Percentiles rank a stretch among this genome's conserved stretches.
phyloP scores from a whole-genome alignment of 2,113 vertebrate species.

The Cyprinodon brontotheroides region DNA sequence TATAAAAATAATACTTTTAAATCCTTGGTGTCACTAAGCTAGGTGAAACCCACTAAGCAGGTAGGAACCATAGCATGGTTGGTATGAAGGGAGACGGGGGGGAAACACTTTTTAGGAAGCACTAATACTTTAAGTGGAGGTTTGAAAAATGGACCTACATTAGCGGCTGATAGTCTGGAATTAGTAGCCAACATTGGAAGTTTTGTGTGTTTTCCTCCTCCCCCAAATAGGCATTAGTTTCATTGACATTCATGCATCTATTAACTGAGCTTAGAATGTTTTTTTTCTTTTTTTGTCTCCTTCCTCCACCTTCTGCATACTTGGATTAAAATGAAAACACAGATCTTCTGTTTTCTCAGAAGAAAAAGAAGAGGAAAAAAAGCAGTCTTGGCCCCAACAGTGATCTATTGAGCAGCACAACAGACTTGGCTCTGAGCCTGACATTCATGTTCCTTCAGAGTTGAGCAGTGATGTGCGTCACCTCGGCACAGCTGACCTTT shows the following conservation, averaged over 20 bases:
- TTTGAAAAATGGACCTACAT: no score
- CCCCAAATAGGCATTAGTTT: not conserved
- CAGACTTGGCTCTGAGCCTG: slow-evolving; percentile 56
- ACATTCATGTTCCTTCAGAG: slow-evolving; percentile 68
- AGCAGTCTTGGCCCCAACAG: slow-evolving; percentile 68
- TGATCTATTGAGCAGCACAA: slow-evolving; percentile 70
- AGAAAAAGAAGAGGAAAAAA: slow-evolving; percentile 31
- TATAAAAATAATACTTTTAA: not conserved
- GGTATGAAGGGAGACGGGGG: no score
- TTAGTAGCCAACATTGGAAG: not conserved
- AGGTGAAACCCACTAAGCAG: no score
- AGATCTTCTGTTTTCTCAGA: slow-evolving; percentile 30
- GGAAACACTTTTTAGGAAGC: not conserved
- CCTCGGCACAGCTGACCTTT: slow-evolving; percentile 64
- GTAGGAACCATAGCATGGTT: no score
- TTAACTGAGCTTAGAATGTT: not conserved
- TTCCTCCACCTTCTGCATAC: not conserved
- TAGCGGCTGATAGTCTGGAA: not conserved
- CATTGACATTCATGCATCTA: slow-evolving; percentile 13
- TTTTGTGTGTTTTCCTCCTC: not conserved
- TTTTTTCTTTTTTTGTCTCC: no score
- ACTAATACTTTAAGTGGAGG: no score
- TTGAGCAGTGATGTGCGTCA: slow-evolving; percentile 59
- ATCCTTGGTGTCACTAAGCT: no score
- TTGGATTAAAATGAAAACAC: slow-evolving; percentile 14